Conservation (phyloP, 2,888 invertebrate species). For the Atethmia centrago region DNA sequence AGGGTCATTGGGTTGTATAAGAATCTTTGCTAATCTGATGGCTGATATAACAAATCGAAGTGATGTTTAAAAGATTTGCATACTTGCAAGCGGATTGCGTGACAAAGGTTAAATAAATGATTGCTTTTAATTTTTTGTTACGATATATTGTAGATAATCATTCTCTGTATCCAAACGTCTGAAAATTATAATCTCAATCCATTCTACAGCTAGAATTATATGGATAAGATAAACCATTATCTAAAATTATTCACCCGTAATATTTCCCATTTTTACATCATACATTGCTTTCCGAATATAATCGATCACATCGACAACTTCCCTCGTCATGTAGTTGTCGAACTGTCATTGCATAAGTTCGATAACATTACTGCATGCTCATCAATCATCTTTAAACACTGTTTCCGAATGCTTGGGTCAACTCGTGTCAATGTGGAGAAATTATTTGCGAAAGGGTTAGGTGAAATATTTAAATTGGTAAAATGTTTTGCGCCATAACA, state of each 20-base stretch:
- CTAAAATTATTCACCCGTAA: slow-evolving; percentile 32
- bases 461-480: slow-evolving; percentile 27
- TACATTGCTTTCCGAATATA: slow-evolving; percentile 54
- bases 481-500: slow-evolving; percentile 15
- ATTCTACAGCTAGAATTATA: slow-evolving; percentile 14
- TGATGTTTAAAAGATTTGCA: slow-evolving; percentile 33
- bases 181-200: background rate
- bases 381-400: slow-evolving; percentile 70
- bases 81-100: slow-evolving; percentile 6
- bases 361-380: slow-evolving; percentile 58
- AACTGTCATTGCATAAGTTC: slow-evolving; percentile 70
- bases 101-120: slow-evolving; percentile 12
- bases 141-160: background rate
- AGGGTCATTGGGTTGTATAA: slow-evolving; percentile 56
- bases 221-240: slow-evolving; percentile 43
- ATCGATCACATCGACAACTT: slow-evolving; percentile 66
- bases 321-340: slow-evolving; percentile 67
- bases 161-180: background rate
- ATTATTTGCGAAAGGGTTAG: slow-evolving; percentile 50
- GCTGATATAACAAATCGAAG: slow-evolving; percentile 31
- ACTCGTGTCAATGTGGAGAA: slow-evolving; percentile 47
- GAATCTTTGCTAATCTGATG: slow-evolving; percentile 45
- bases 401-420: slow-evolving; percentile 65
- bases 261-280: slow-evolving; percentile 50
- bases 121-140: slow-evolving; percentile 7